Evolutionary conservation across 2,113 vertebrate genomes (phyloP), one percentile per base, ranked within the genome.

Genomic region (Martes martes): DNA sequence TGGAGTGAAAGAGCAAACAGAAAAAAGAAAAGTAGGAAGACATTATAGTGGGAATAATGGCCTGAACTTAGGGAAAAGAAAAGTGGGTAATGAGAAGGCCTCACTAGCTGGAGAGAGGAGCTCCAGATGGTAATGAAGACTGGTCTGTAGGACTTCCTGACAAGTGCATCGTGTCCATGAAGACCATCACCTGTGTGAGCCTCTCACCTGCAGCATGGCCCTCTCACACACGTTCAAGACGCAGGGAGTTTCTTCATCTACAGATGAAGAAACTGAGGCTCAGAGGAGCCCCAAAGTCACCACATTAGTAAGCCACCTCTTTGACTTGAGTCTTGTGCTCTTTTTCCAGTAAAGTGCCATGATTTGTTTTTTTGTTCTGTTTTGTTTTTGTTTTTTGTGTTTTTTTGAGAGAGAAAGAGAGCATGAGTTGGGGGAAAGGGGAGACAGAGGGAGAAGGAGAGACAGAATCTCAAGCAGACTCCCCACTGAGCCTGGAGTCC

Each of bases 91-190:
- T 1, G 8, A 36, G 78, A 36, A 79, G 39, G 9, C 24, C 2
- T 19, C 11, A 50, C 10, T 4, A 10, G 33, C 15, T 9, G 19
- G 33, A 33, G 36, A 86, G 67, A 36, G 55, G 6, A 85, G 36
- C 7, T 28, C 15, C 50, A 31, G 69, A 10, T 4, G 3, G 36
- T 28, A 10, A n/a, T 7, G 0, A 8, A 81, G 67, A 18, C 45
- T 7, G 8, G 28, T 4, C 47, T 39, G 1, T 21, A 7, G 85
- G 33, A 2, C 2, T 28, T 7, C 11, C 28, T 0, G 26, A 36
- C 13, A 1, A 7, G n/a, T 14, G 6, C 0, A 0, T 21, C 11
- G 39, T 21, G 5, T 23, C 69, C 23, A 9, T 6, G 7, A 50
- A 61, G 57, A 2, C 63, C 45, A 8, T 19, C 6, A 5, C 31